A percentile compares a stretch with the other conserved stretches of the same genome.
These are phyloP conservation scores for Cynocephalus volans DNA, from an alignment of 2,113 vertebrate genomes.

Conservation along the genomic window DNA sequence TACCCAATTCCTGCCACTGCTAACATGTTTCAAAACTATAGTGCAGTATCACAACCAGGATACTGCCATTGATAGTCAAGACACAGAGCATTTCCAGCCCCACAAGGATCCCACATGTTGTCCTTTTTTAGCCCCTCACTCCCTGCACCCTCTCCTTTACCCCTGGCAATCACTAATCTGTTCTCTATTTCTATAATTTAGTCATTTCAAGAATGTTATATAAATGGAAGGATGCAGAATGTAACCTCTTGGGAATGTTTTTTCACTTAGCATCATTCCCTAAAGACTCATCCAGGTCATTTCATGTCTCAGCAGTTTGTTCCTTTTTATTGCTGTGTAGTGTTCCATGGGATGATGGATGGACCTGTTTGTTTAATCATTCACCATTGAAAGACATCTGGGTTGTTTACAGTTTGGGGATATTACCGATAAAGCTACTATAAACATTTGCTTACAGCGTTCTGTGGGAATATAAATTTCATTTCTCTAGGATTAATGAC, in stretches of 20 bases:
- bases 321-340: neutral
- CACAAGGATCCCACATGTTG: neutral
- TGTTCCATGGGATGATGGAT: neutral
- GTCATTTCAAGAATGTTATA: neutral
- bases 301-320: neutral
- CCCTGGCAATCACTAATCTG: neutral
- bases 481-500: constrained; percentile 34
- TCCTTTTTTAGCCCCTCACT: neutral
- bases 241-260: neutral
- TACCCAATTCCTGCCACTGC: neutral
- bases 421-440: neutral
- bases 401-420: neutral
- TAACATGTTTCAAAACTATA: neutral
- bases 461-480: neutral
- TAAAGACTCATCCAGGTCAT: neutral
- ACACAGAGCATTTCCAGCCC: neutral
- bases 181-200: neutral
- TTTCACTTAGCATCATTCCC: neutral
- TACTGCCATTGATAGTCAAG: too few species aligned
- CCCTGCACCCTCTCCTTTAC: neutral
- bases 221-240: neutral
- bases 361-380: neutral
- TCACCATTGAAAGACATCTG: neutral
- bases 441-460: neutral
- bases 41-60: neutral